phyloP scores from a whole-genome alignment of 1,140 invertebrate genomes.

The Brachionus plicatilis region DNA sequence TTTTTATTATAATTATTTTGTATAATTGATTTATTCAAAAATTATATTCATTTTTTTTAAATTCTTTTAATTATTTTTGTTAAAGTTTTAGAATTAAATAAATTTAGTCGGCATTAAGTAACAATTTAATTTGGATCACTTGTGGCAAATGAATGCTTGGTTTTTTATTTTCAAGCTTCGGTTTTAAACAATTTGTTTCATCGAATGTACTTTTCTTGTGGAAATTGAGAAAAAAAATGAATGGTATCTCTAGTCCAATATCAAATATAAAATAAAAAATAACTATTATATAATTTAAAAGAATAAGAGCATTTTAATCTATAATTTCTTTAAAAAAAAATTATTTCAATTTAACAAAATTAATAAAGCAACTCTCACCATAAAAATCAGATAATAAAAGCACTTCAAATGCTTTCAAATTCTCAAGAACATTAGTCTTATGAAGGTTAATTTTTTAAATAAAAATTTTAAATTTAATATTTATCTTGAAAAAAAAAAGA shows the following conservation, averaged over 20 bases:
- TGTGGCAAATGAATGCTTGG: neutral
- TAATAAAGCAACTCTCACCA: neutral
- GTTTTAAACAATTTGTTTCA: neutral
- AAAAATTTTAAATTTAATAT: neutral
- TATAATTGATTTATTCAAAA: no score
- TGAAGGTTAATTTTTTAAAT: neutral
- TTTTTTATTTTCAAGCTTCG: neutral
- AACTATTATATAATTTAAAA: no score
- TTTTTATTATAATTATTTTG: neutral
- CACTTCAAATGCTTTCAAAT: neutral
- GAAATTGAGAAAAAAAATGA: neutral
- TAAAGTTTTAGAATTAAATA: neutral
- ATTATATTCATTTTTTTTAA: neutral
- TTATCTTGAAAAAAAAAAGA: neutral
- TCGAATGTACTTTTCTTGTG: no score
- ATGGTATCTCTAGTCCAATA: no score
- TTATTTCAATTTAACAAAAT: neutral
- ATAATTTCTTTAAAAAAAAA: neutral
- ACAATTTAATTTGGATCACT: neutral
- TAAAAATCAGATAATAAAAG: neutral
- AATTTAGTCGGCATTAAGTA: neutral
- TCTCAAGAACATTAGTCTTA: neutral
- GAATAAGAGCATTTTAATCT: no score
- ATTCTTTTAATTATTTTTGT: neutral
- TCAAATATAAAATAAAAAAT: no score